Evolutionary conservation across 2,888 invertebrate species (phyloP), one percentile per base, ranked within the genome.

Genomic region (Himalopsyche tibetana): DNA sequence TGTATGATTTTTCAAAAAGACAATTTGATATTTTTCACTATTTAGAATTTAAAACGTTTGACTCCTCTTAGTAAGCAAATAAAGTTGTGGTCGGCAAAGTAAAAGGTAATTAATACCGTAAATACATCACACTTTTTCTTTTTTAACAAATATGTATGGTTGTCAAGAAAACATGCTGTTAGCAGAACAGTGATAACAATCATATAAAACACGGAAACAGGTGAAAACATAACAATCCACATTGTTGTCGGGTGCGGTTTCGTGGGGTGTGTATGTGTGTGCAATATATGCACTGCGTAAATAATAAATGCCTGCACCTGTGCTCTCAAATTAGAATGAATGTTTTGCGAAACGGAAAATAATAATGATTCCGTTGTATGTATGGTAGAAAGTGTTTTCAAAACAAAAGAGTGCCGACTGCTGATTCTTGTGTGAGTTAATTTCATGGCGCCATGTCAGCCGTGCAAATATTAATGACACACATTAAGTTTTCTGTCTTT

Each of bases 241-340:
- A 36, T 36, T 28, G 38, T 74, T 74, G 74, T 74, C 36, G 74
- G 12, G 38, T 74, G 19, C 12, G 74, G 12, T 38, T 38, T 36
- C 5, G 4, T 74, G 2, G 11, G 74, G 74, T 38, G 74, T 36
- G 15, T 51, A 51, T 3, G 15, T 9, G 9, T 51, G 51, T 15
- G 51, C 12, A 51, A 51, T 36, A 38, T 74, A 15, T 74, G 36
- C 28, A 38, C 74, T 74, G 74, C 2, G 63, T 15, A 74, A 74
- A 74, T 74, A 74, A 74, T 74, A 15, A 74, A 74, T 74, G 74
- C 36, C 74, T 36, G 74, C 74, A 74, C 74, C 74, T 74, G 74
- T 74, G 74, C 74, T 74, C 74, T 74, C 38, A 36, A 74, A 74
- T 74, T 74, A 74, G 74, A 74, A 74, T 74, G 74, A 36, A 74